Evolutionary conservation across 1,140 invertebrate species (phyloP), one percentile per base, ranked within the genome.

Genomic region (Trichonephila clavipes): DNA sequence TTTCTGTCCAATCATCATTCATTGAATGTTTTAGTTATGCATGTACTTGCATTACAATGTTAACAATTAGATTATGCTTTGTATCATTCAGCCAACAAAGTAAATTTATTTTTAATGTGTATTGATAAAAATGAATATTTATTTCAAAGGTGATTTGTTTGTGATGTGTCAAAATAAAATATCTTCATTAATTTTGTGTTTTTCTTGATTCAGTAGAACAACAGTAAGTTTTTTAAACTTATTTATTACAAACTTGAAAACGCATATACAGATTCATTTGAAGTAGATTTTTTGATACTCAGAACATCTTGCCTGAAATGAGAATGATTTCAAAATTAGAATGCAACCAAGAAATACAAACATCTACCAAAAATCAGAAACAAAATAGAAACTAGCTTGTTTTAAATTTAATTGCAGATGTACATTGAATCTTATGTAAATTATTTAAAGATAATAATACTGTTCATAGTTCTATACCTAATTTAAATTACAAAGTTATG

Each of bases 161-260:
- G 72, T 77, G 72, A 77, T 34, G 72, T 77, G 72, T 77, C 72
- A 77, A 77, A 34, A 69, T 69, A 69, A 77, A 77, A 77, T 34
- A 77, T 77, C 72, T 77, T 77, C 72, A 34, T 77, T 34, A 77
- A 40, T 77, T 12, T 4, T 40, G 24, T 7, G 14, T 69, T 69
- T n/a, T 69, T 14, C 24, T 69, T 28, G 10, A 69, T 5, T n/a
- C 21, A 66, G 10, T n/a, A 24, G 21, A 66, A n/a, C 21, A 18
- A 2, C 62, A 64, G 8, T 7, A 64, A 10, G 10, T 8, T 21
- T 66, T 66, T 66, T 40, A 40, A 40, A 66, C 10, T 8, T 10
- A n/a, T 66, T 66, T 66, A 66, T 66, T 66, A 66, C 64, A 66
- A 66, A 66, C 21, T 19, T n/a, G 51, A 51, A n/a, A 66, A 66